Evolutionary conservation across 2,888 invertebrate species (phyloP).

Genomic region (Drosophila kanekoi): DNA sequence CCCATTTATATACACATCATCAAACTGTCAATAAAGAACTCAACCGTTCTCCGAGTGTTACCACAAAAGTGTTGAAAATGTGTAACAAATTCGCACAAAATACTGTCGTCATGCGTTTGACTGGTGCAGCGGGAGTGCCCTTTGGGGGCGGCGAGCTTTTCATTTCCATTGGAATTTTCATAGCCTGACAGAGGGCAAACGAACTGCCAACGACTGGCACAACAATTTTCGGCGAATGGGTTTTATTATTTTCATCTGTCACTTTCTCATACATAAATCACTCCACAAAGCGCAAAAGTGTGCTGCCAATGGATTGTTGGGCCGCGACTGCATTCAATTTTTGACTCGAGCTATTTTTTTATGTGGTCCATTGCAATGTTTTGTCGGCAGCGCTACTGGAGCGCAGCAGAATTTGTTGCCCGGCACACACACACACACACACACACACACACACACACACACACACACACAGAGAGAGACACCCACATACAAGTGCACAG

Average conservation of each 20-base stretch:
- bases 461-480: neutral
- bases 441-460: neutral
- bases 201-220: constrained; percentile 31
- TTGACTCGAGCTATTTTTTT: constrained; percentile 22
- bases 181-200: constrained; percentile 19
- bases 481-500: constrained; percentile 2
- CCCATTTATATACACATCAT: constrained; percentile 15
- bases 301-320: constrained; percentile 35
- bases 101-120: constrained; percentile 44
- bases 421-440: neutral
- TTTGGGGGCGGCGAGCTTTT: constrained; percentile 4
- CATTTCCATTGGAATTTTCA: constrained; percentile 37
- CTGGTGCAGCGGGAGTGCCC: constrained; percentile 7
- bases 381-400: neutral
- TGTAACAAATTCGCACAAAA: constrained; percentile 55
- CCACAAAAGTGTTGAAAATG: constrained; percentile 64
- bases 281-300: constrained; percentile 36
- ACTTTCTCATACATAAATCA: constrained; percentile 72
- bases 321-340: constrained; percentile 32
- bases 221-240: constrained; percentile 57
- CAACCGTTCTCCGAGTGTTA: constrained; percentile 37
- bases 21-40: constrained; percentile 51
- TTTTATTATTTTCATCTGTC: constrained; percentile 70
- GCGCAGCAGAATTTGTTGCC: constrained; percentile 16
- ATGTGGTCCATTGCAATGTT: constrained; percentile 10